phyloP scores from a whole-genome alignment of 2,888 invertebrate genomes.

The Ectropis crepuscularia region DNA sequence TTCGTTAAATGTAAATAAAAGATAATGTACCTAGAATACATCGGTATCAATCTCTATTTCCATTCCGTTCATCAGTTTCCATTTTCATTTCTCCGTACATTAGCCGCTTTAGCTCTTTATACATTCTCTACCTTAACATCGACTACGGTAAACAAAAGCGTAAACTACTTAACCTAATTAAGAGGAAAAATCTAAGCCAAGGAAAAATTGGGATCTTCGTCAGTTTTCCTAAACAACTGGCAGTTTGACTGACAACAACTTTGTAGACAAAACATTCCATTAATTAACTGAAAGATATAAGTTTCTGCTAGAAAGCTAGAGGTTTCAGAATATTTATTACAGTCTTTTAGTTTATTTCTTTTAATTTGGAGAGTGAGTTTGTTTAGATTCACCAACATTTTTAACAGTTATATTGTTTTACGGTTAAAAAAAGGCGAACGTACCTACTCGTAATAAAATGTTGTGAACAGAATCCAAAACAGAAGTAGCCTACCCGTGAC shows the following conservation, averaged over 20 bases:
- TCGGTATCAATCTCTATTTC: too few species aligned
- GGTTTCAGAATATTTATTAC: conserved; percentile 46
- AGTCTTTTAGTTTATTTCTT: conserved; percentile 48
- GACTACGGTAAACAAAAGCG: conserved; percentile 61
- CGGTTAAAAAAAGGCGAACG: too few species aligned
- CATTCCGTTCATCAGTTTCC: not conserved
- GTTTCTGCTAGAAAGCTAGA: not conserved
- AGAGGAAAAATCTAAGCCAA: conserved; percentile 58
- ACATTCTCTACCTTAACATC: conserved; percentile 49
- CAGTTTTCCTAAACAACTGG: conserved; percentile 33
- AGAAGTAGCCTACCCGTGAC: too few species aligned
- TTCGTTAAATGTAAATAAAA: too few species aligned
- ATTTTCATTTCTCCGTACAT: not conserved
- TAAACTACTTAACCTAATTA: conserved; percentile 79
- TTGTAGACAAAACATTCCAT: conserved; percentile 10
- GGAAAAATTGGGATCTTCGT: conserved; percentile 33
- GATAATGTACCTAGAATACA: too few species aligned
- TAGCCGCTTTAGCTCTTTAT: conserved; percentile 7
- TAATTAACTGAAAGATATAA: not conserved
- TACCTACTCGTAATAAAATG: too few species aligned
- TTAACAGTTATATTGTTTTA: too few species aligned
- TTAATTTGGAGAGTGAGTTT: too few species aligned
- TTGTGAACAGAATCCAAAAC: too few species aligned
- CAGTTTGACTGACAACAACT: conserved; percentile 29
- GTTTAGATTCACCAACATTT: too few species aligned